Evolutionary conservation across 23 tunicate genomes (phyloP), one percentile per base, ranked within the genome.

Genomic region (Halocynthia aurantium): DNA sequence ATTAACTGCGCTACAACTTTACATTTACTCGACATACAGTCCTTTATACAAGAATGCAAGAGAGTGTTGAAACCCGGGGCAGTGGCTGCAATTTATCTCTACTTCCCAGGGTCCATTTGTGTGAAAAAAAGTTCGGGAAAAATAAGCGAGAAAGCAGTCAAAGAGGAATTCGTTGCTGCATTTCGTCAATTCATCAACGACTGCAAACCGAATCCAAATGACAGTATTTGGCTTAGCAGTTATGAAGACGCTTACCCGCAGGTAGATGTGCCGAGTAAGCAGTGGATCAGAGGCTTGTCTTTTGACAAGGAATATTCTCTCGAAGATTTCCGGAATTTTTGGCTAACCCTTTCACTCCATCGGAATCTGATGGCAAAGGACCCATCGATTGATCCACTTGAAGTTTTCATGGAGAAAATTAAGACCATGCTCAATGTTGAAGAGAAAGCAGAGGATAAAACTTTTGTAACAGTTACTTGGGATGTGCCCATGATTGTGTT

Each of bases 301-400:
- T 49, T 19, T 64, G 69, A 64, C 7, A 7, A 19, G 10, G 7
- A 8, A 7, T 64, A 19, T 19, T 19, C 69, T 7, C 7, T 64
- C 7, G 44, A 8, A 49, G 10, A 64, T 7, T 7, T 64, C 10
- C 20, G 22, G 22, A 10, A 8, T 19, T 7, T 64, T 19, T 40
- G 10, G 8, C 22, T 49, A 7, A 7, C 10, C 10, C 8, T 64
- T 7, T 40, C 44, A 8, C 44, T 19, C 22, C 22, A 64, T 10
- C 69, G 22, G 20, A 64, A 19, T 64, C 22, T 64, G 20, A 64
- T 64, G 69, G 69, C 20, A 64, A 64, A 64, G 22, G 69, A 64
- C 8, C 69, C 69, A 10, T 10, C 10, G 7, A 64, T 64, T 64
- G 69, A 64, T 10, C 69, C 69, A 8, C 69, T 64, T 64, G 69